Conservation (phyloP, 1,140 invertebrate genomes). For the Paraescarpia echinospica region DNA sequence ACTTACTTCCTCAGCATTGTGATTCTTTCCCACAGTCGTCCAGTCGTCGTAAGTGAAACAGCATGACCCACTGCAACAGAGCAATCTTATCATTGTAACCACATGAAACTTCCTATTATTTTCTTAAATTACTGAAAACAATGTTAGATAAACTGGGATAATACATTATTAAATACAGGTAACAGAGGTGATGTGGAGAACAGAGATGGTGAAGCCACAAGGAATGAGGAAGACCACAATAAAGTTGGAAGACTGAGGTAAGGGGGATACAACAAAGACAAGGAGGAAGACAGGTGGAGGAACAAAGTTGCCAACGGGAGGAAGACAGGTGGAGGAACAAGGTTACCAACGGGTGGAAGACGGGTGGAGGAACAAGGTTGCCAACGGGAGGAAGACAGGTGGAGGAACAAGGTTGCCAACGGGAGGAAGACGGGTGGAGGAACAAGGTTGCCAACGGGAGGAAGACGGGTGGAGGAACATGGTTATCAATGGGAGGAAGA, state of each 20-base stretch:
- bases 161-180: background rate
- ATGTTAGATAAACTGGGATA: background rate
- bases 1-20: constrained; percentile 48
- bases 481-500: no score
- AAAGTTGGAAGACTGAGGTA: background rate
- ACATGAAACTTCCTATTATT: background rate
- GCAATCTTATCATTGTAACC: background rate
- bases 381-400: no score
- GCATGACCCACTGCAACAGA: background rate
- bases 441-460: no score
- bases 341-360: no score
- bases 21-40: constrained; percentile 50
- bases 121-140: background rate
- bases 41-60: constrained; percentile 36
- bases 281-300: no score
- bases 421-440: no score
- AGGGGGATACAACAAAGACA: no score
- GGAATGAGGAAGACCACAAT: background rate
- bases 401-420: no score
- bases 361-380: no score
- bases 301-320: no score
- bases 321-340: no score
- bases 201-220: background rate
- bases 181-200: background rate
- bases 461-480: no score